Conservation (phyloP, 2,888 invertebrate genomes). For the Nasonovia ribisnigri region DNA sequence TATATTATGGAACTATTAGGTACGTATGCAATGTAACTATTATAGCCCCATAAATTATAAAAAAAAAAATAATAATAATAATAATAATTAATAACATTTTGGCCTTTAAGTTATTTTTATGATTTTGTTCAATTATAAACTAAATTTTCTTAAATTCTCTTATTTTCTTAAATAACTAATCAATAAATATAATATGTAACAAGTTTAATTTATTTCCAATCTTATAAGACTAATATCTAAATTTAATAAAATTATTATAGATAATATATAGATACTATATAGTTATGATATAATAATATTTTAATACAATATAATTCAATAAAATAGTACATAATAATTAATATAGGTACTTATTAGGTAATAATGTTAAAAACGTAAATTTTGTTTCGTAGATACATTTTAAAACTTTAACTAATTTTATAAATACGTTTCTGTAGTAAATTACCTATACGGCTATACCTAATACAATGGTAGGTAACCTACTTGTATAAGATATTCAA, state of each 20-base stretch:
- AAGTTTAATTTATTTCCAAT: background rate
- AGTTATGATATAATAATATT: background rate
- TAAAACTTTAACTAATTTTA: no score
- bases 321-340: background rate
- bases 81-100: no score
- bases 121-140: constrained; percentile 19
- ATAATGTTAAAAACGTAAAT: no score
- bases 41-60: background rate
- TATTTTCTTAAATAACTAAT: constrained; percentile 8
- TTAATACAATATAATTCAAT: background rate
- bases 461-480: no score
- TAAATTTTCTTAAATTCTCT: constrained; percentile 13
- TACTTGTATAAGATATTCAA: no score
- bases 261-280: background rate
- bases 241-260: background rate
- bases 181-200: background rate
- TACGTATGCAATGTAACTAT: background rate
- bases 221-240: background rate
- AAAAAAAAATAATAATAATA: background rate
- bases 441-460: no score
- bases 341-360: background rate
- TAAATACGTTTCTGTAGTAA: no score
- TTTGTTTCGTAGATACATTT: no score
- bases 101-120: constrained; percentile 3
- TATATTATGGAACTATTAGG: background rate